Evolutionary conservation across 2,888 invertebrate species (phyloP), one percentile per base, ranked within the genome.

Genomic region (Cheilosia impressa): DNA sequence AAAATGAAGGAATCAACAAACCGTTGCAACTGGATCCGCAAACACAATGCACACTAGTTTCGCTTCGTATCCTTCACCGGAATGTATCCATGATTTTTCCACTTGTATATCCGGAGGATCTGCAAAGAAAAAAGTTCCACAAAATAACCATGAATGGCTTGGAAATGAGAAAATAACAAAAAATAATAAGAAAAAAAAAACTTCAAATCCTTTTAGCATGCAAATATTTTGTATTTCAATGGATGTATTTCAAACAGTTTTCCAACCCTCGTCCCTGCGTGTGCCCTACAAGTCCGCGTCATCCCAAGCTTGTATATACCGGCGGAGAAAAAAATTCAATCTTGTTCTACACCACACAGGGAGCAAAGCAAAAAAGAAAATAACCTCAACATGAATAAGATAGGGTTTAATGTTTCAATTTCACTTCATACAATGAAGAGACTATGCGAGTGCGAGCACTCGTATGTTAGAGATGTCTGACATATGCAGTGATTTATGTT

Each of bases 71-170:
- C 95, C 95, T 89, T 95, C 95, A 0, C 95, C 95, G 0, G 95
- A 94, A 90, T 95, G 95, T 63, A 95, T 94, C 95, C 95, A 95
- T 9, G 94, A 94, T 68, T 95, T 92, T 91, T 95, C 95, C 89
- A 95, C 95, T 69, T 94, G 94, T 87, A 95, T 95, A 90, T 95
- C 95, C 4, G 95, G 95, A 0, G 95, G 95, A 92, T 95, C 95
- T 95, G 93, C 0, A 93, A 89, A 80, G 41, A 66, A 87, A 62
- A 63, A 50, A 77, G 43, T 47, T 19, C 4, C 24, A 62, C 6
- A 52, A 45, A 53, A 66, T 34, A 53, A 41, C 55, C 68, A 79
- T 73, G 73, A 79, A 73, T 63, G 52, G 69, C 45, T 83, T 66
- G 50, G 52, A 62, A 80, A 80, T 66, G 62, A 73, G 55, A 80